Base-by-base conservation (phyloP, 2,797 vertebrate species). In the Rhinogobio ventralis region DNA sequence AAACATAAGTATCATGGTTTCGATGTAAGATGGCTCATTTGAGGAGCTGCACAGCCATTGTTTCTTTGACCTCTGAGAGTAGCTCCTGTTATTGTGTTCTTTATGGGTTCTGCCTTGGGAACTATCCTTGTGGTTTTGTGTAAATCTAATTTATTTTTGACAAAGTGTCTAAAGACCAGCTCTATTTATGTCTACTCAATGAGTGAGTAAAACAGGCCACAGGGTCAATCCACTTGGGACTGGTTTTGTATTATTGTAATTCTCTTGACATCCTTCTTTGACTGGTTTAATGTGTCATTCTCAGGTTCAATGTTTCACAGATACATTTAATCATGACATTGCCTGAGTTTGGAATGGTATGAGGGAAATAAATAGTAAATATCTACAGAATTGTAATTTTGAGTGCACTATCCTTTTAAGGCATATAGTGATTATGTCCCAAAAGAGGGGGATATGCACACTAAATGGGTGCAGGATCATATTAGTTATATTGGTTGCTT, bases 31-130 rank as follows among this genome's bases (percentile, higher is more conserved):
- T 57, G 49, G 57, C 68, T 57, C 23, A 25, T 15, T 33, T 68
- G 33, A 71, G 55, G 75, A 51, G 11, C 62, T 76, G 39, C 62
- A 69, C n/a, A 4, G 11, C 67, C 66, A 51, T 81, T 85, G 64
- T 73, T 71, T 66, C 64, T 60, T 66, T 79, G 79, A 87, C 79
- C 69, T 66, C 45, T 9, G 66, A 51, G 36, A 81, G 71, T 36
- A 46, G 19, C 51, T 57, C n/a, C 39, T 30, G n/a, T 81, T 73
- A 64, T 82, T 60, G 17, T 82, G 66, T 10, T 3, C 66, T 81
- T 49, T 66, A 33, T 25, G 36, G 45, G 28, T 25, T 33, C 2
- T 46, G 66, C n/a, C 53, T 45, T 82, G 79, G 62, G 51, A 66
- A 15, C 57, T 33, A 45, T 46, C 60, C 23, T 64, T 14, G 4